These are phyloP conservation scores for Patella caerulea DNA, from an alignment of 2,888 invertebrate species.

Conservation along the genomic window DNA sequence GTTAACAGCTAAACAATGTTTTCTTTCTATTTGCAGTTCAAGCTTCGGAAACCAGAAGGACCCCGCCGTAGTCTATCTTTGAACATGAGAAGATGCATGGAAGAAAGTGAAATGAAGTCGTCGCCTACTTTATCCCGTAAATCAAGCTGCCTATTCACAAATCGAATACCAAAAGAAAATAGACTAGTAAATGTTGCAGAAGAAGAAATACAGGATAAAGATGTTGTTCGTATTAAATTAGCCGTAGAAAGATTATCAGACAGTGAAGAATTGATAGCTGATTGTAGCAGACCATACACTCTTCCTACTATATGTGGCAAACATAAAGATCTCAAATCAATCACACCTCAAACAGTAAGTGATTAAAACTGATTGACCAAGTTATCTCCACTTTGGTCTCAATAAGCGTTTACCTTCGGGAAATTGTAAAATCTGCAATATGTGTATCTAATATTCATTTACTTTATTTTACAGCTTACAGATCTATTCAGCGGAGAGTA, in stretches of 20 bases:
- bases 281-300: constrained; percentile 13
- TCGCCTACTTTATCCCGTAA: neutral
- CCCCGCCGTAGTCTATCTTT: neutral
- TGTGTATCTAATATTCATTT: no score
- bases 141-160: neutral
- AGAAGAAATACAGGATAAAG: neutral
- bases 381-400: neutral
- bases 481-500: no score
- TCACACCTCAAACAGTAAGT: constrained; percentile 10
- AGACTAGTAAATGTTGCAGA: neutral
- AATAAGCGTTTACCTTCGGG: no score
- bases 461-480: no score
- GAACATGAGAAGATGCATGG: neutral
- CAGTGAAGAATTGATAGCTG: neutral
- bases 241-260: constrained; percentile 7
- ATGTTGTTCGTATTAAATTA: neutral
- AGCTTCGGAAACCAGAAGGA: neutral
- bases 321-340: constrained; percentile 23
- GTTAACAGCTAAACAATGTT: no score
- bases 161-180: neutral
- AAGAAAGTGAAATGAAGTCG: neutral
- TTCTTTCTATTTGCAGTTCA: neutral
- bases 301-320: constrained; percentile 15
- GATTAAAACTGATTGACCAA: neutral
- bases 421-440: no score